Evolutionary conservation across 2,888 invertebrate species (phyloP), one percentile per base, ranked within the genome.

Genomic region (Agonopterix heracliana): DNA sequence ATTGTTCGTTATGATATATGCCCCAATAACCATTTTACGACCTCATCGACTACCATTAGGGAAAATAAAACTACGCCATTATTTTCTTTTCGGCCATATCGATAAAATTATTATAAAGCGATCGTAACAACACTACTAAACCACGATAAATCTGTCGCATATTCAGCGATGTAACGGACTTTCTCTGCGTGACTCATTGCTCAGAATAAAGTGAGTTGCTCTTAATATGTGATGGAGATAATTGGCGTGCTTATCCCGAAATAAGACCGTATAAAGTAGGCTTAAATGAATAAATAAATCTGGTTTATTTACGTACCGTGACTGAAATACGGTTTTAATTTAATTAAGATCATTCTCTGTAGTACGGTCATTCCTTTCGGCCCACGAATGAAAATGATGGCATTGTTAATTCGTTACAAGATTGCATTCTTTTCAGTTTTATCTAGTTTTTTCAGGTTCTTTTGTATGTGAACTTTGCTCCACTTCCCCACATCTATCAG

Each of bases 121-220:
- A 9, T 38, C 38, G 38, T 38, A 38, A 38, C 81, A 67, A 57
- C 81, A 61, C 84, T 81, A 79, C 41, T 48, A 65, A 74, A 77
- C 76, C 76, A 63, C 86, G 79, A 87, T 88, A 88, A 88, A 88
- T 88, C 87, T 86, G 87, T 86, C 87, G 83, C 82, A 82, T 86
- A 86, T 88, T 88, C 87, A 86, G 81, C 85, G 81, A 82, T 82
- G 86, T 84, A 86, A 84, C 85, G 73, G 81, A 83, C 85, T 87
- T 86, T 86, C 86, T 82, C 81, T 70, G 69, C 68, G 78, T 81
- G 83, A 83, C 73, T 87, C 87, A 86, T 80, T 79, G 85, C 83
- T 77, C 74, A 74, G 81, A 83, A 86, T 86, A 83, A 80, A 83
- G 78, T 77, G 75, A 68, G 74, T 68, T 54, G 67, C 64, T 85